Percentiles rank a stretch among this genome's conserved stretches.
These are phyloP conservation scores for Busseola fusca DNA, from an alignment of 2,888 invertebrate species.

Conservation along the genomic window DNA sequence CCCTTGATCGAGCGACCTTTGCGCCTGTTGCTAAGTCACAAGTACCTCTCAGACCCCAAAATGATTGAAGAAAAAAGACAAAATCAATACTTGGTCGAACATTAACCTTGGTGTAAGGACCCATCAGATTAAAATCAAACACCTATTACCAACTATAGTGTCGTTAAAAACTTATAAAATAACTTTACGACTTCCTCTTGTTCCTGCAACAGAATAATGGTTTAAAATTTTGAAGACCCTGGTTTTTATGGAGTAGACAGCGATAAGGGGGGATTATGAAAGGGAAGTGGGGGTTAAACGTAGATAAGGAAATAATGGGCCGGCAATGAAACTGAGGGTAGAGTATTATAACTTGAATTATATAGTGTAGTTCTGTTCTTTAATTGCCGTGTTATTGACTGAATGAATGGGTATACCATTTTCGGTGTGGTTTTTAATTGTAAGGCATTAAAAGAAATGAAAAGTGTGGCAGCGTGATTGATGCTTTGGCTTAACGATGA, in stretches of 20 bases:
- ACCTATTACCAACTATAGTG: slow-evolving; percentile 66
- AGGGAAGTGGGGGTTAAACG: slow-evolving; percentile 78
- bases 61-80: neutral
- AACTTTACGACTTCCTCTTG: slow-evolving; percentile 77
- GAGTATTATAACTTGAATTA: slow-evolving; percentile 49
- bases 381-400: slow-evolving; percentile 36
- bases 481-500: neutral
- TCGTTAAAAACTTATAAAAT: slow-evolving; percentile 73
- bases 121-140: slow-evolving; percentile 37
- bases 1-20: neutral
- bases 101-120: neutral
- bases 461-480: neutral
- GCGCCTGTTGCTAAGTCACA: neutral
- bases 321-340: slow-evolving; percentile 76
- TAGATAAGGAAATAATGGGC: slow-evolving; percentile 83
- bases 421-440: slow-evolving; percentile 3
- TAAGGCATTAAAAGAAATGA: neutral
- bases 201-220: slow-evolving; percentile 78
- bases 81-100: slow-evolving; percentile 9
- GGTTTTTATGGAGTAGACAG: slow-evolving; percentile 81
- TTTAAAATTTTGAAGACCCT: slow-evolving; percentile 80
- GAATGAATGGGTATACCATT: slow-evolving; percentile 13
- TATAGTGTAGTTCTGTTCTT: slow-evolving; percentile 35
- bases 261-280: slow-evolving; percentile 84
- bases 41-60: neutral